phyloP scores from a whole-genome alignment of 1,140 invertebrate species.

The Gyrodactylus salaris region DNA sequence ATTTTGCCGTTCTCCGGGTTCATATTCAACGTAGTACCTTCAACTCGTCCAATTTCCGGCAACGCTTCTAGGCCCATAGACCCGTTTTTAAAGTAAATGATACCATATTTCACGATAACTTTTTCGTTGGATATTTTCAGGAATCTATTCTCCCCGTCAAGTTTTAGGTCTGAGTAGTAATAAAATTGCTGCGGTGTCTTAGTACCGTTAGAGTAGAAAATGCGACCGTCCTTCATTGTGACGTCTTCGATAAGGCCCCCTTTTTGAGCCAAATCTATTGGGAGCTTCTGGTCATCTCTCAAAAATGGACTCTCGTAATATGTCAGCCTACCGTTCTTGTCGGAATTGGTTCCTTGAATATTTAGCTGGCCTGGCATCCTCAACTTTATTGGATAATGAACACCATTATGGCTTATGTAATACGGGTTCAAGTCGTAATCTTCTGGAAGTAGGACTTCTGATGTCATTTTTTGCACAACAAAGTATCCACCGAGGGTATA shows the following conservation, averaged over 20 bases:
- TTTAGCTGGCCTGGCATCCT: too few relatives aligned
- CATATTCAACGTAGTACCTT: not conserved
- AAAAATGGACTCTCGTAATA: not conserved
- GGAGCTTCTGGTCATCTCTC: not conserved
- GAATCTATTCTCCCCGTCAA: not conserved
- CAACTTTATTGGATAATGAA: too few relatives aligned
- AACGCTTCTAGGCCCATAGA: not conserved
- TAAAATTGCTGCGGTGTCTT: not conserved
- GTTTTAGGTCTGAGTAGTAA: not conserved
- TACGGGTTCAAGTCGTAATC: too few relatives aligned
- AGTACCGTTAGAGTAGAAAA: not conserved
- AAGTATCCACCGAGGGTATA: not conserved
- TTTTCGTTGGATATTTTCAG: not conserved
- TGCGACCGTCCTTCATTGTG: not conserved
- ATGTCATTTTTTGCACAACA: not conserved
- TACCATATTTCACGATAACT: not conserved
- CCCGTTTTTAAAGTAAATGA: not conserved
- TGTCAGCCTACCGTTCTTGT: not conserved
- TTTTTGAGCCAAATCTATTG: not conserved
- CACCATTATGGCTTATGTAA: too few relatives aligned
- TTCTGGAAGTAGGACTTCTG: not conserved
- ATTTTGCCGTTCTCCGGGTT: not conserved
- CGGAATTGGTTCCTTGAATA: not conserved
- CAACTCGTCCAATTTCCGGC: not conserved
- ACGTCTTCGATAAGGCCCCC: not conserved